These are phyloP conservation scores for Cervus canadensis DNA, from an alignment of 2,113 vertebrate species.

Conservation along the genomic window DNA sequence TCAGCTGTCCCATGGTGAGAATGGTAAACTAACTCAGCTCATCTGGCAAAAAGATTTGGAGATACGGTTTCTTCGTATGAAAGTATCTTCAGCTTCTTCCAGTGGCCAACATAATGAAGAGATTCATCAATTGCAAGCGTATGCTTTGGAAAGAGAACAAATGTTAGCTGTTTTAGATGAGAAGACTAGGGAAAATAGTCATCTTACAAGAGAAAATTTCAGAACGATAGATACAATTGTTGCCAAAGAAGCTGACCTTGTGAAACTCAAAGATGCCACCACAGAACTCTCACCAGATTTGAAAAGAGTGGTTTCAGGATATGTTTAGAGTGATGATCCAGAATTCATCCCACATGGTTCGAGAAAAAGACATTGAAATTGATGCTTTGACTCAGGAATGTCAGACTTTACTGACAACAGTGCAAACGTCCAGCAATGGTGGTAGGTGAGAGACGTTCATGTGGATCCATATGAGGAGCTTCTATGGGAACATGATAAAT, in stretches of 20 bases:
- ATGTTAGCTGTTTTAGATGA: conserved; percentile 89
- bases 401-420: conserved; percentile 88
- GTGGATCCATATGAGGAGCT: conserved; percentile 90
- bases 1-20: conserved; percentile 87
- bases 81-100: conserved; percentile 81
- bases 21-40: conserved; percentile 88
- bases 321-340: conserved; percentile 94
- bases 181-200: conserved; percentile 90
- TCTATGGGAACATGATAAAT: conserved; percentile 86
- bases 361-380: conserved; percentile 92
- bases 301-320: conserved; percentile 87
- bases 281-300: conserved; percentile 81
- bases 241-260: conserved; percentile 86
- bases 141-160: conserved; percentile 87
- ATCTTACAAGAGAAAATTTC: conserved; percentile 88
- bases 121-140: conserved; percentile 87
- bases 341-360: conserved; percentile 90
- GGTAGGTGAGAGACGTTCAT: conserved; percentile 81
- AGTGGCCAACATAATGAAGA: conserved; percentile 81
- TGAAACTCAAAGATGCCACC: conserved; percentile 90
- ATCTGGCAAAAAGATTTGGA: conserved; percentile 91
- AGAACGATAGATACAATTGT: conserved; percentile 88
- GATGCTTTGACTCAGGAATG: conserved; percentile 92
- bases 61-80: conserved; percentile 85
- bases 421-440: conserved; percentile 81